Evolutionary conservation across 2,888 invertebrate genomes (phyloP).

Genomic region (Busseola fusca): DNA sequence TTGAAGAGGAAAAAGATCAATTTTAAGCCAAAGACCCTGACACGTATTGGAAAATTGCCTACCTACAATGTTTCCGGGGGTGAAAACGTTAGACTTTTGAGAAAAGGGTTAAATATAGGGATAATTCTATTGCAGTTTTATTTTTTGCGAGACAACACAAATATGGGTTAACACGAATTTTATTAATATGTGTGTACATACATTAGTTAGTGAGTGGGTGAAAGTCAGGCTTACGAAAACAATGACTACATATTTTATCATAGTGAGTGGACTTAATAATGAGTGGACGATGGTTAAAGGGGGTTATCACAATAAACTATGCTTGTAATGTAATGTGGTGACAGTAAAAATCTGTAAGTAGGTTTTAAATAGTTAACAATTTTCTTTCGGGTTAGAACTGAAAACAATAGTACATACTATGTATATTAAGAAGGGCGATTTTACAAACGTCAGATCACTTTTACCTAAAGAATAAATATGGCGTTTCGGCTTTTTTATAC

Average conservation of each 20-base stretch:
- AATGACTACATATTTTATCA: slow-evolving; percentile 15
- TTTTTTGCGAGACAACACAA: neutral
- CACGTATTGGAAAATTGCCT: neutral
- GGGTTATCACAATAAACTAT: slow-evolving; percentile 17
- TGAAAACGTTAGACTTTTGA: neutral
- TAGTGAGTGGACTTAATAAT: slow-evolving; percentile 24
- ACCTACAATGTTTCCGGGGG: neutral
- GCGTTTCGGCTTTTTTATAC: neutral
- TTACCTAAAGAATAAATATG: neutral
- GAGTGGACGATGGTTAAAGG: slow-evolving; percentile 6
- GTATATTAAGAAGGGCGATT: slow-evolving; percentile 1
- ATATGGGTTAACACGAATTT: neutral
- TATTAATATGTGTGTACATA: neutral
- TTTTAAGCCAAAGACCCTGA: slow-evolving; percentile 6
- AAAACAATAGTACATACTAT: slow-evolving; percentile 5
- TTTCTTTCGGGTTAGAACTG: slow-evolving; percentile 72
- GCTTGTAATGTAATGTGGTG: slow-evolving; percentile 4
- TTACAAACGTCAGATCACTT: neutral
- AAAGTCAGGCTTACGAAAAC: neutral
- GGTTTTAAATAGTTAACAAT: slow-evolving; percentile 17
- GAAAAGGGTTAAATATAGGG: neutral
- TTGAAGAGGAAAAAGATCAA: neutral
- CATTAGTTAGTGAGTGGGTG: neutral
- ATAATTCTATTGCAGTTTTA: neutral
- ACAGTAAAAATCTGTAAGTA: slow-evolving; percentile 11